phyloP scores from a whole-genome alignment of 2,797 vertebrate genomes.

The Simalia tracyae region DNA sequence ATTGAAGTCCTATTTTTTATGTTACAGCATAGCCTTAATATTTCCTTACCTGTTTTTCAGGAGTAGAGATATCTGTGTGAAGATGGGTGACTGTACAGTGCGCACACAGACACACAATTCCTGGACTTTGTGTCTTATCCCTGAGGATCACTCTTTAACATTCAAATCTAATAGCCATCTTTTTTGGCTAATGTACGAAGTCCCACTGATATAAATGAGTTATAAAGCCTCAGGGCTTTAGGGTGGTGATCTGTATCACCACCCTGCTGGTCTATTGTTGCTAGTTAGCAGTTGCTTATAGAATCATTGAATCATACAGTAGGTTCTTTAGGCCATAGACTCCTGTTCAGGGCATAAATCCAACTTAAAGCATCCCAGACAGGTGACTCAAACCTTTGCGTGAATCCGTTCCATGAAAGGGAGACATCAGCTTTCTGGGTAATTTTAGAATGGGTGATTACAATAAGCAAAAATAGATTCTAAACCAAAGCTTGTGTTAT shows the following conservation, averaged over 20 bases:
- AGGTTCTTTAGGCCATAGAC: neutral
- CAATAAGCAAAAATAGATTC: neutral
- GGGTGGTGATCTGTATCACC: neutral
- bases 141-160: slow-evolving; percentile 25
- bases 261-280: neutral
- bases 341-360: neutral
- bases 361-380: neutral
- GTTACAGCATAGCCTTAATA: too few relatives aligned
- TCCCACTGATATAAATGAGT: slow-evolving; percentile 18
- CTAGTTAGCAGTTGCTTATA: neutral
- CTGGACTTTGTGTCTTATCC: slow-evolving; percentile 2
- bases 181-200: slow-evolving; percentile 36
- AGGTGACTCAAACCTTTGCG: neutral
- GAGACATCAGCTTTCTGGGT: neutral
- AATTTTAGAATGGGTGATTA: neutral
- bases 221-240: neutral
- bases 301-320: neutral
- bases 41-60: too few relatives aligned
- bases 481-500: neutral
- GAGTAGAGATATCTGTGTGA: neutral
- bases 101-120: neutral
- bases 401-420: neutral
- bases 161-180: slow-evolving; percentile 30
- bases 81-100: neutral
- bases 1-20: too few relatives aligned